These are phyloP conservation scores for Micrasema minimum DNA, from an alignment of 1,140 invertebrate species.

Conservation along the genomic window DNA sequence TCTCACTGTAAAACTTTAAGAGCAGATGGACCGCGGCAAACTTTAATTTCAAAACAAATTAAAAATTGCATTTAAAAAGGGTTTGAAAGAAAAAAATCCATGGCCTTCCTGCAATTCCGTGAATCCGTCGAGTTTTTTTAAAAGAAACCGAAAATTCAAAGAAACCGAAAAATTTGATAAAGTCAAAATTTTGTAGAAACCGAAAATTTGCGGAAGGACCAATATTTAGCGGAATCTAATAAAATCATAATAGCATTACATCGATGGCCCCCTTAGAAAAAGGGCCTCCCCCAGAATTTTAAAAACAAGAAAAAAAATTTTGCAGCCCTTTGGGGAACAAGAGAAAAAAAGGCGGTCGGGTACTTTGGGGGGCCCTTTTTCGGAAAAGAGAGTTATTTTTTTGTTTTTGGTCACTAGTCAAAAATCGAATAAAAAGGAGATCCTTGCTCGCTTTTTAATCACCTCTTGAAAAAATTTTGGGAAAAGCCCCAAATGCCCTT, in stretches of 20 bases:
- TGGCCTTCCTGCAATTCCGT: slow-evolving; percentile 11
- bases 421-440: slow-evolving; percentile 11
- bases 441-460: background rate
- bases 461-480: background rate
- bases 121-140: background rate
- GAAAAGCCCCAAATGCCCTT: background rate
- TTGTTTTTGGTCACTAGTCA: background rate
- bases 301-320: background rate
- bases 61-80: background rate
- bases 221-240: slow-evolving; percentile 12
- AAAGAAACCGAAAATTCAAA: background rate
- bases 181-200: slow-evolving; percentile 2
- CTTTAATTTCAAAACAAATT: background rate
- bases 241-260: background rate
- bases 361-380: background rate
- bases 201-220: background rate
- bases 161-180: background rate
- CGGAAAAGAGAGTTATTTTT: background rate
- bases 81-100: background rate
- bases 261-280: background rate
- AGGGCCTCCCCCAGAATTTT: background rate
- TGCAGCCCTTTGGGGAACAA: slow-evolving; percentile 7
- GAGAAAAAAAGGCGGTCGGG: slow-evolving; percentile 7
- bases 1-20: slow-evolving; percentile 5
- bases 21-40: background rate